Conservation (phyloP, 2,797 vertebrate genomes). For the Pelodytes ibericus region DNA sequence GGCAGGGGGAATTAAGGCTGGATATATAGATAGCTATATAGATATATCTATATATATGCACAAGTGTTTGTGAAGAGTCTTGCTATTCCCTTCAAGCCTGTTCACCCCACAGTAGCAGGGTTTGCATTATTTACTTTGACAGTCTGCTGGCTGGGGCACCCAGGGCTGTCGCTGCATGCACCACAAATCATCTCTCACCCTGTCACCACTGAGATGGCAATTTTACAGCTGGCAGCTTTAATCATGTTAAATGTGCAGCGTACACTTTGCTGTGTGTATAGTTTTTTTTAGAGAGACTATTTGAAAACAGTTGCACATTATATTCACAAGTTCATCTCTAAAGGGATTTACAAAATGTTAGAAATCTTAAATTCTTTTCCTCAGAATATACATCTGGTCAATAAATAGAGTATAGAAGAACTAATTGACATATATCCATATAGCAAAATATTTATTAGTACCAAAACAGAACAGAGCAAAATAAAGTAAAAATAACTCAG, state of each 20-base stretch:
- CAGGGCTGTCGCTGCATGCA: conserved; percentile 49
- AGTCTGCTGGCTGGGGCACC: conserved; percentile 51
- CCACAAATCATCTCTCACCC: conserved; percentile 57
- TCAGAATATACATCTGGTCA: no score
- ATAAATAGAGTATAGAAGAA: neutral
- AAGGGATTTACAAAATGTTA: neutral
- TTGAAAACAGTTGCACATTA: conserved; percentile 1
- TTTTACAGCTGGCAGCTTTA: conserved; percentile 64
- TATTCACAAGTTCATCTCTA: conserved; percentile 4
- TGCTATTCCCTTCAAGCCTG: neutral
- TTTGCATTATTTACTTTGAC: conserved; percentile 61
- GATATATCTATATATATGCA: neutral
- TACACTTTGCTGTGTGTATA: neutral
- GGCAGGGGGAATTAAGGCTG: neutral
- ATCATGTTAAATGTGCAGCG: conserved; percentile 18
- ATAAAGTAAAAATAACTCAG: no score
- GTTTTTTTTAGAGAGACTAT: neutral
- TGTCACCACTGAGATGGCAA: conserved; percentile 52
- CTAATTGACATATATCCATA: neutral
- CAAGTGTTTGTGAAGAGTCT: conserved; percentile 44
- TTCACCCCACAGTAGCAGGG: neutral
- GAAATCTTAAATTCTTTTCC: neutral
- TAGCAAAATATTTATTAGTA: no score
- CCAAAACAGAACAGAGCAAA: no score
- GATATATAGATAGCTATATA: neutral